Base-by-base conservation (phyloP, 2,888 invertebrate species). In the Patella caerulea region DNA sequence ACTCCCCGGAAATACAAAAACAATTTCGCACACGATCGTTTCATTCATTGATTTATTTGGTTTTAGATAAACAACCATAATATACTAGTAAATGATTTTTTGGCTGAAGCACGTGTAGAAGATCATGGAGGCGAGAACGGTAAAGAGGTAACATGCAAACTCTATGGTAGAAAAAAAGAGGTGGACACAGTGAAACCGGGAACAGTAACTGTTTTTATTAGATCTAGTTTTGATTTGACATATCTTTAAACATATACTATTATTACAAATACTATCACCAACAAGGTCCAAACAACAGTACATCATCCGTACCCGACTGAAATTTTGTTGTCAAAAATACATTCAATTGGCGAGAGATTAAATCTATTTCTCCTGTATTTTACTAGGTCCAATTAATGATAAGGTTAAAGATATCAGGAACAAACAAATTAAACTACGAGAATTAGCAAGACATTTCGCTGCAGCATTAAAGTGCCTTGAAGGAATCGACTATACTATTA, bases 21-120 rank as follows among this genome's bases (percentile, higher is more conserved):
- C 69, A 29, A 74, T 75, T 9, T 17, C 19, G 9, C 1, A 15
- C 4, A 15, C 15, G 9, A 7, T 34, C 29, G 17, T 69, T 34
- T 29, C 24, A 45, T 74, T 12, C 0, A 17, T n/a, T 59, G n/a
- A 54, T 17, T 17, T 59, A 45, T 53, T 55, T 29, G 3, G 73
- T 79, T 81, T 70, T 83, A 92, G 92, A 86, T 92, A 5, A 90
- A 88, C 89, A 92, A 91, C 81, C 86, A 86, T 74, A 92, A 91
- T 79, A 83, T 86, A 24, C 76, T 92, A 29, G 86, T 91, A 79
- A 91, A 92, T 80, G 89, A 89, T 52, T 91, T 89, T 79, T 83
- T 92, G 79, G 90, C 90, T 2, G 89, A 91, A 76, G 88, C 85
- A 0, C 76, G 83, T 17, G 78, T 89, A 12, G 77, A 78, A 5